Percentiles rank a stretch among this genome's conserved stretches.
Conservation (phyloP, 2,888 invertebrate species). For the Nomada ferruginata region DNA sequence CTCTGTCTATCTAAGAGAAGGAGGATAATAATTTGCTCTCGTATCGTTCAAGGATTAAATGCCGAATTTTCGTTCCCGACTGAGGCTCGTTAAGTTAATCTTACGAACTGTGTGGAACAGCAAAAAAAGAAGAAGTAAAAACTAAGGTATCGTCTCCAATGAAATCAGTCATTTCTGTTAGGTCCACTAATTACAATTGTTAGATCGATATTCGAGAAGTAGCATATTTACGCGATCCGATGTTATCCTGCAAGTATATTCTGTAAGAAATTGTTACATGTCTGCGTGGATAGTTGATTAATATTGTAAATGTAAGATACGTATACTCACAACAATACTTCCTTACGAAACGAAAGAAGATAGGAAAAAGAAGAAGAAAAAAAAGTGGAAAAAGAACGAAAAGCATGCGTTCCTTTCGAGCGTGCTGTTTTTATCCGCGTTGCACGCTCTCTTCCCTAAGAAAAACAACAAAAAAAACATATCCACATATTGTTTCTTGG, state of each 20-base stretch:
- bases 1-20: constrained; percentile 27
- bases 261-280: constrained; percentile 64
- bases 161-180: constrained; percentile 42
- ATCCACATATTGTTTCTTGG: constrained; percentile 48
- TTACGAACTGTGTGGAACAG: constrained; percentile 28
- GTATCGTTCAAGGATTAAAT: constrained; percentile 38
- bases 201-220: constrained; percentile 55
- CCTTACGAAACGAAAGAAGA: not conserved
- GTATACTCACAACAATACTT: constrained; percentile 39
- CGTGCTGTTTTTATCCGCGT: constrained; percentile 34
- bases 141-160: not conserved
- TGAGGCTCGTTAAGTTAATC: constrained; percentile 22
- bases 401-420: constrained; percentile 36
- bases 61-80: constrained; percentile 9
- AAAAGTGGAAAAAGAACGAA: not conserved
- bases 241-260: constrained; percentile 59
- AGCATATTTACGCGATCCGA: constrained; percentile 49
- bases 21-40: not conserved
- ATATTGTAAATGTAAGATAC: constrained; percentile 53
- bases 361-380: not conserved
- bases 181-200: constrained; percentile 52
- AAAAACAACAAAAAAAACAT: constrained; percentile 32
- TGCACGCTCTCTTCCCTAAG: constrained; percentile 20
- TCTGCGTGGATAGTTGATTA: constrained; percentile 56
- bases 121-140: not conserved